Evolutionary conservation across 2,888 invertebrate species (phyloP).

Genomic region (Epistrophella euchroma): DNA sequence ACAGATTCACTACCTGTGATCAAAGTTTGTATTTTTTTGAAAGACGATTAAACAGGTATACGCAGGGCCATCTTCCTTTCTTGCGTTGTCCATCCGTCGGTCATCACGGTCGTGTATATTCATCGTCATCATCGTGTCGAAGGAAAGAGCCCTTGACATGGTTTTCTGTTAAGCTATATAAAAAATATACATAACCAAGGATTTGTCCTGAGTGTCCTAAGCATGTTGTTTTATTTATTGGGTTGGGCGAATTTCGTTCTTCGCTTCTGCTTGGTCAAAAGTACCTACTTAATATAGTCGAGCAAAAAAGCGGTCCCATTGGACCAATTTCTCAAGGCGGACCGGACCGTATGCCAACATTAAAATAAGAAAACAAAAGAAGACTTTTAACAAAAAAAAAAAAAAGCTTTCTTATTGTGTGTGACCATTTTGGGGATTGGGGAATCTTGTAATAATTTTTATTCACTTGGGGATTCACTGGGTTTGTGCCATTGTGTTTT

Average conservation of each 20-base stretch:
- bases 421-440: conserved; percentile 68
- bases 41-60: conserved; percentile 54
- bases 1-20: conserved; percentile 55
- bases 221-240: conserved; percentile 76
- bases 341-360: conserved; percentile 6
- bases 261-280: neutral
- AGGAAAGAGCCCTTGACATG: conserved; percentile 73
- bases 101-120: neutral
- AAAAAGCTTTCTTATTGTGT: conserved; percentile 74
- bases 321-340: conserved; percentile 59
- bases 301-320: conserved; percentile 60
- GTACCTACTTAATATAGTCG: neutral
- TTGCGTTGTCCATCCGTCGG: neutral
- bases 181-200: conserved; percentile 32
- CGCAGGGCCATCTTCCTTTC: conserved; percentile 5
- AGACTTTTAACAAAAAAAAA: conserved; percentile 51
- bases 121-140: neutral
- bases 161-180: conserved; percentile 44
- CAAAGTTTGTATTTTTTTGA: conserved; percentile 34
- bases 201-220: conserved; percentile 75
- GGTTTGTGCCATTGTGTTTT: conserved; percentile 55
- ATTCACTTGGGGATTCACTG: conserved; percentile 71
- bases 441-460: conserved; percentile 74
- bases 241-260: conserved; percentile 45
- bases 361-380: conserved; percentile 28